Percentiles rank a stretch among this genome's conserved stretches.
Conservation (phyloP, 1,140 invertebrate genomes). For the Ganaspis sp. region DNA sequence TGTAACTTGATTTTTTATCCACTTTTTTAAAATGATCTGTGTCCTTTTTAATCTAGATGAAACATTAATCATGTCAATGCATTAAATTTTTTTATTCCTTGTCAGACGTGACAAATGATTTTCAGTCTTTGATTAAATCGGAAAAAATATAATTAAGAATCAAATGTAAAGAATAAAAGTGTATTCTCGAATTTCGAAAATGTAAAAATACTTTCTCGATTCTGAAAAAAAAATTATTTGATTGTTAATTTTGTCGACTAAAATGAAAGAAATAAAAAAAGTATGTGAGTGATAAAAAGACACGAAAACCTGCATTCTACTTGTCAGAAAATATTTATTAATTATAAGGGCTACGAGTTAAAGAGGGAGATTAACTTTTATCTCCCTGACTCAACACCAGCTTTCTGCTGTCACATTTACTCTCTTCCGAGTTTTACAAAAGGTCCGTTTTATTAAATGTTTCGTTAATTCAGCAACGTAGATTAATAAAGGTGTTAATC, state of each 20-base stretch:
- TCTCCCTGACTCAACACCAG: background rate
- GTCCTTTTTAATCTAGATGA: background rate
- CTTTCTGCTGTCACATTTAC: background rate
- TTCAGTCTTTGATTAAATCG: constrained; percentile 38
- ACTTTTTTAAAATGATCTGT: background rate
- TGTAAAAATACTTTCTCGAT: too few species aligned
- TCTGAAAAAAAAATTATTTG: too few species aligned
- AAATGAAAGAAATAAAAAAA: too few species aligned
- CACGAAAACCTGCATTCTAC: background rate
- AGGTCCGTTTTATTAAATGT: too few species aligned
- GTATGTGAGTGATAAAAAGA: too few species aligned
- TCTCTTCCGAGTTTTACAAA: background rate
- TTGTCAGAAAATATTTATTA: background rate
- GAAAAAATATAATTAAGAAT: too few species aligned
- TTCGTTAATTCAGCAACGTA: too few species aligned
- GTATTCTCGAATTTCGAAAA: too few species aligned
- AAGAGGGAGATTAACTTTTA: background rate
- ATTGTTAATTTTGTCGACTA: too few species aligned
- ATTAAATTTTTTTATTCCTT: background rate
- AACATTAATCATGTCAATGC: background rate
- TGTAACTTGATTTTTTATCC: too few species aligned
- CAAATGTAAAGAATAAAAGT: too few species aligned
- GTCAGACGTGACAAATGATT: background rate
- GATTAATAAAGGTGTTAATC: too few species aligned
- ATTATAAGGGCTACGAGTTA: background rate